Evolutionary conservation across 1,140 invertebrate genomes (phyloP).

Genomic region (Helicorthomorpha holstii): DNA sequence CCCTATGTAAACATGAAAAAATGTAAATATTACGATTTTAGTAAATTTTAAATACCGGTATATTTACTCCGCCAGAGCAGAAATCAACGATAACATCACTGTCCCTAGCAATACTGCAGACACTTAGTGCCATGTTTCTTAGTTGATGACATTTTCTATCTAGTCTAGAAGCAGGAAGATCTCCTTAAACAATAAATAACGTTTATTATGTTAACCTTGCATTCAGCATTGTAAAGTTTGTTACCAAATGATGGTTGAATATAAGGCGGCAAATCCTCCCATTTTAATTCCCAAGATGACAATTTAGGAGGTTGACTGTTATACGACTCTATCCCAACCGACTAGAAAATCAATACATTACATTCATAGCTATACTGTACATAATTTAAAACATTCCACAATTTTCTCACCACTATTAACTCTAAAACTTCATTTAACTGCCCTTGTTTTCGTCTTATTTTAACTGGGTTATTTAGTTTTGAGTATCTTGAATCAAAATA

Average conservation of each 20-base stretch:
- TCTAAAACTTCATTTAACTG: too few relatives aligned
- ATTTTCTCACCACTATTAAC: too few relatives aligned
- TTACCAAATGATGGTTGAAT: background rate
- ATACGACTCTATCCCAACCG: too few relatives aligned
- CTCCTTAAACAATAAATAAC: slow-evolving; percentile 28
- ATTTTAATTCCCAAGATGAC: background rate
- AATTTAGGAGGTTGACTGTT: too few relatives aligned
- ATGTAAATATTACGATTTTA: slow-evolving; percentile 3
- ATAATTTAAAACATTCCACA: too few relatives aligned
- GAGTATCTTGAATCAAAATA: too few relatives aligned
- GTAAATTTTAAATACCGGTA: slow-evolving; percentile 1
- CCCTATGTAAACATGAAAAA: slow-evolving; percentile 33
- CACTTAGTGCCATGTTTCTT: slow-evolving; percentile 66
- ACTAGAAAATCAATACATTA: too few relatives aligned
- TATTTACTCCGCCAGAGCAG: slow-evolving; percentile 58
- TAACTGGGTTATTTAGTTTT: too few relatives aligned
- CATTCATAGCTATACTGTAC: too few relatives aligned
- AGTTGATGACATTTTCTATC: slow-evolving; percentile 72
- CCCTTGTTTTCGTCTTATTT: too few relatives aligned
- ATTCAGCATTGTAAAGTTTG: background rate
- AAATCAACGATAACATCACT: slow-evolving; percentile 68
- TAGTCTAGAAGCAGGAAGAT: slow-evolving; percentile 52
- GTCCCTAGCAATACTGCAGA: slow-evolving; percentile 41
- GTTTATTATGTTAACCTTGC: background rate
- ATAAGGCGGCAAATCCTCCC: background rate